Conservation (phyloP, 2,888 invertebrate species). For the Ectobius pallidus region DNA sequence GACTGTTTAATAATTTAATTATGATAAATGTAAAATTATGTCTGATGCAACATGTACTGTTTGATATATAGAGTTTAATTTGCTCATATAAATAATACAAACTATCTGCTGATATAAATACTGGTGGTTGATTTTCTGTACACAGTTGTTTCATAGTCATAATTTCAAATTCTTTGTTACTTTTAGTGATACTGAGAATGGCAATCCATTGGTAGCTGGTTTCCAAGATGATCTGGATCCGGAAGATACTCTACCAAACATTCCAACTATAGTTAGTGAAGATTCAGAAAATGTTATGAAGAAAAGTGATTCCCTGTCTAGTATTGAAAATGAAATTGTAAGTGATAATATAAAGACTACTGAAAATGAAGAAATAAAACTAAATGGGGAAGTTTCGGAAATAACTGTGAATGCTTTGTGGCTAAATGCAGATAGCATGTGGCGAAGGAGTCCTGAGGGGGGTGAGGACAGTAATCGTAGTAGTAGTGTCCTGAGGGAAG, state of each 20-base stretch:
- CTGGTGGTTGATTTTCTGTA: too few relatives aligned
- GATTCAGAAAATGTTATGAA: background rate
- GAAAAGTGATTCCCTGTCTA: slow-evolving; percentile 34
- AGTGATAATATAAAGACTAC: slow-evolving; percentile 36
- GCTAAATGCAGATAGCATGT: slow-evolving; percentile 70
- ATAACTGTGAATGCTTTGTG: slow-evolving; percentile 58
- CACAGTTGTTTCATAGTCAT: too few relatives aligned
- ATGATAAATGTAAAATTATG: too few relatives aligned
- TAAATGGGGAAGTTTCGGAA: slow-evolving; percentile 34
- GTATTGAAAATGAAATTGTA: slow-evolving; percentile 40
- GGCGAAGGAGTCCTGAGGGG: slow-evolving; percentile 79
- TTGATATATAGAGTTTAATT: too few relatives aligned
- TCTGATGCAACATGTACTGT: too few relatives aligned
- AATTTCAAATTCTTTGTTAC: too few relatives aligned
- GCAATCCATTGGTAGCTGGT: slow-evolving; percentile 81
- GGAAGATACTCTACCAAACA: slow-evolving; percentile 56
- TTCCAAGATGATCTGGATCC: slow-evolving; percentile 85
- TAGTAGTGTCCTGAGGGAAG: slow-evolving; percentile 25
- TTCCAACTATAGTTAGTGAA: background rate
- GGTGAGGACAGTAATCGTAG: slow-evolving; percentile 54
- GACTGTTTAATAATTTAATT: too few relatives aligned
- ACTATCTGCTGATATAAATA: too few relatives aligned
- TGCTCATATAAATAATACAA: too few relatives aligned
- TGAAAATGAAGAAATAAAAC: background rate
- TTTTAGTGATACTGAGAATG: slow-evolving; percentile 72